Percentiles rank a stretch among this genome's conserved stretches.
Evolutionary conservation across 1,140 invertebrate genomes (phyloP).

Genomic region (Lordiphosa collinella): DNA sequence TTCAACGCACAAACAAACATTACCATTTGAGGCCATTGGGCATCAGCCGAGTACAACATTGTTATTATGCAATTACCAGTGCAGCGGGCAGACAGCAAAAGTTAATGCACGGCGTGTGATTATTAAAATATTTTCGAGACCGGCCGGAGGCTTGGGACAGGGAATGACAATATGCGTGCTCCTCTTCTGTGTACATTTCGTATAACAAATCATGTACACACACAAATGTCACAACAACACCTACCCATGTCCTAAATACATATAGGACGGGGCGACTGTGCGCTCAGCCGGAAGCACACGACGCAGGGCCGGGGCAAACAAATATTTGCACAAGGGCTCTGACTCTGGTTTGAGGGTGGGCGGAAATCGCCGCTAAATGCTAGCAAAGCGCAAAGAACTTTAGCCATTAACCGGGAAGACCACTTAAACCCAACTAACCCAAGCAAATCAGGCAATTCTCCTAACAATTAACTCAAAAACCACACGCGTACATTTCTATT

Average conservation of each 20-base stretch:
- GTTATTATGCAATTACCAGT: slow-evolving; percentile 71
- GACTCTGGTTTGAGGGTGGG: neutral
- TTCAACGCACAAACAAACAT: slow-evolving; percentile 26
- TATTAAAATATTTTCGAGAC: slow-evolving; percentile 67
- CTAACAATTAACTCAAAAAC: slow-evolving; percentile 61
- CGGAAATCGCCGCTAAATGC: slow-evolving; percentile 48
- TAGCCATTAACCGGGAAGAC: slow-evolving; percentile 43
- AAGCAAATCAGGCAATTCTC: slow-evolving; percentile 68
- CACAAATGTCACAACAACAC: slow-evolving; percentile 59
- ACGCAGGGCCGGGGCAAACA: slow-evolving; percentile 32
- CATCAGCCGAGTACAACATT: slow-evolving; percentile 37
- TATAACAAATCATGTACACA: slow-evolving; percentile 75
- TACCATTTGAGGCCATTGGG: slow-evolving; percentile 31
- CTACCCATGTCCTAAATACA: slow-evolving; percentile 16
- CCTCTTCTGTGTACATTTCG: slow-evolving; percentile 32
- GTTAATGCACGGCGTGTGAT: slow-evolving; percentile 69
- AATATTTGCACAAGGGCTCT: slow-evolving; percentile 52
- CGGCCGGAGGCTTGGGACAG: neutral
- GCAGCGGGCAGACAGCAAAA: slow-evolving; percentile 30
- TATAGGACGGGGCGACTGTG: slow-evolving; percentile 8
- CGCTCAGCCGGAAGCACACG: slow-evolving; percentile 18
- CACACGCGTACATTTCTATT: slow-evolving; percentile 34
- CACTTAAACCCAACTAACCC: slow-evolving; percentile 56
- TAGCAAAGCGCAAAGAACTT: slow-evolving; percentile 40
- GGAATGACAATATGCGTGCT: neutral